Base-by-base conservation (phyloP, 1,140 invertebrate genomes). In the Alviniconcha marisindica region DNA sequence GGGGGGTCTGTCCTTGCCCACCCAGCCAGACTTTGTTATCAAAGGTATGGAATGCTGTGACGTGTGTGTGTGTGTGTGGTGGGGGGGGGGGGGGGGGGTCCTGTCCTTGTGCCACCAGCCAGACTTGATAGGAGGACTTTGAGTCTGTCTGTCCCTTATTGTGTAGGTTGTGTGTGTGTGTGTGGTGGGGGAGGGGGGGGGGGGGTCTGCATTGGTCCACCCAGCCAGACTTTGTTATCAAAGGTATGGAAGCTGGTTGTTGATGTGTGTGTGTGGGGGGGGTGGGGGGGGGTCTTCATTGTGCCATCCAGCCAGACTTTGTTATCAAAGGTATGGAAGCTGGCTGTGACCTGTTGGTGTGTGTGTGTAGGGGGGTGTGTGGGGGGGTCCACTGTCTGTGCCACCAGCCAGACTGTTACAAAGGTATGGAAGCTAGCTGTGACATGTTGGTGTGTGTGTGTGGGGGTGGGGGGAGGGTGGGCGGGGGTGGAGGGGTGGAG, bases 241-340 rank as follows among this genome's bases (percentile, higher is more conserved):
- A 96, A 91, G 97, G 93, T 93, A 89, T 74, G 54, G 28, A 15
- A 33, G n/a, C 36, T 28, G 28, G 36, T 33, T n/a, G n/a, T n/a
- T n/a, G n/a, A n/a, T n/a, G n/a, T n/a, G n/a, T n/a, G n/a, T n/a
- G n/a, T 74, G 10, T 54, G 40, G 79, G 88, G 86, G 84, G 94
- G 94, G 90, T 92, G 44, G 82, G 94, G 51, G 92, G 93, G 84
- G 88, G 90, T 73, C 87, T 92, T 76, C 92, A 91, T 66, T 86
- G 92, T 44, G 92, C 92, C 86, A 89, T 91, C 79, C 89, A 93
- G 56, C 93, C 94, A 44, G 92, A 94, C 77, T 92, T 93, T 86
- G 91, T 92, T 63, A 96, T 97, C 85, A 95, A 96, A 91, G 97
- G 93, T 93, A 89, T 74, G 54, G 28, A 15, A 33, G n/a, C 36